phyloP scores from a whole-genome alignment of 2,888 invertebrate genomes.

The Tinea pellionella region DNA sequence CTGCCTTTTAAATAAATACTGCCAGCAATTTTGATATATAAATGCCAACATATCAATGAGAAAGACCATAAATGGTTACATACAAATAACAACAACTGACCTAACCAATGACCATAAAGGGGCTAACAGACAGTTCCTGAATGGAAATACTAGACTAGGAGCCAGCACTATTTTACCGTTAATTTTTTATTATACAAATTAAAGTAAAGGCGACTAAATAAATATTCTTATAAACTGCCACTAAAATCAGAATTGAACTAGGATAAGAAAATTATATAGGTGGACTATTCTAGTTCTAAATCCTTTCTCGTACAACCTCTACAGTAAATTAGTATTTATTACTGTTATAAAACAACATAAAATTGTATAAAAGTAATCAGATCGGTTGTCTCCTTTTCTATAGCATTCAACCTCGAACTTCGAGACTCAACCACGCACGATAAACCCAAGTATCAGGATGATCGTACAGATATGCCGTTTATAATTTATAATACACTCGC shows the following conservation, averaged over 20 bases:
- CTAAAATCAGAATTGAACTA: too few species aligned
- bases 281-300: too few species aligned
- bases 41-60: not conserved
- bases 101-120: slow-evolving; percentile 3
- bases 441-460: slow-evolving; percentile 3
- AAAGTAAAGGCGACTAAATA: too few species aligned
- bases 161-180: not conserved
- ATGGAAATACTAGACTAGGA: not conserved
- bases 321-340: too few species aligned
- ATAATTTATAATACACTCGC: not conserved
- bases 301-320: too few species aligned
- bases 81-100: slow-evolving; percentile 6
- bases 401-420: not conserved
- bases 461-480: slow-evolving; percentile 4
- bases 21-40: not conserved
- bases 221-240: too few species aligned
- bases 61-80: not conserved
- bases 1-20: too few species aligned
- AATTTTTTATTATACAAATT: not conserved
- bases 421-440: not conserved
- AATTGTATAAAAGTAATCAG: not conserved
- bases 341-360: too few species aligned
- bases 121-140: slow-evolving; percentile 5
- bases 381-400: not conserved
- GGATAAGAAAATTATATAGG: too few species aligned